These are phyloP conservation scores for silkworm (Bombyx mori) DNA, from an alignment of 1,140 invertebrate genomes.

Conservation along the genomic window ASM3026992v2 NC_085130.1:12155501-12156000, in stretches of 20 bases:
- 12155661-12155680: too few relatives aligned
- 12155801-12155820: constrained; percentile 2
- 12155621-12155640: too few relatives aligned
- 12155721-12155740: constrained; percentile 1
- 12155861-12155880: background rate
- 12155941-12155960: background rate
- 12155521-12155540: too few relatives aligned
- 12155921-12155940: background rate
- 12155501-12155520: too few relatives aligned
- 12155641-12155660: too few relatives aligned
- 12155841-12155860: background rate
- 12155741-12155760: constrained; percentile 9
- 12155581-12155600: too few relatives aligned
- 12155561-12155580: too few relatives aligned
- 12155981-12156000: background rate
- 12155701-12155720: too few relatives aligned
- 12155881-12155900: background rate
- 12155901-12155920: background rate
- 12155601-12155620: too few relatives aligned
- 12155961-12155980: background rate
- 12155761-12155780: background rate
- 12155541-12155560: too few relatives aligned
- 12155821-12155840: constrained; percentile 7
- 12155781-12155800: constrained; percentile 2
- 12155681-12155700: too few relatives aligned